These are phyloP conservation scores for Drosophila sp. DNA, from an alignment of 1,140 invertebrate genomes.

Conservation along the genomic window DNA sequence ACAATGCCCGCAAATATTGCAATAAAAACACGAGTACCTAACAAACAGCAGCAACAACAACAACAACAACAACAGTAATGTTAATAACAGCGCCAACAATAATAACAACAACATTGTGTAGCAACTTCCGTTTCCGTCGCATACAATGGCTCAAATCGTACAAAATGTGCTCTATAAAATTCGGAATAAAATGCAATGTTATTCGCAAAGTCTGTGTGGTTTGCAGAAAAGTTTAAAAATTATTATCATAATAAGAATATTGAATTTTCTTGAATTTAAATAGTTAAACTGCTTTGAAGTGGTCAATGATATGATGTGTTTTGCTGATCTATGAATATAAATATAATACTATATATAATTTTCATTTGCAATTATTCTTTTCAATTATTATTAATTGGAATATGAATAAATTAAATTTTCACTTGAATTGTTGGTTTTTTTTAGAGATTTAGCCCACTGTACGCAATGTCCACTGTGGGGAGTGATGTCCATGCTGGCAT, in stretches of 20 bases:
- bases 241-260: background rate
- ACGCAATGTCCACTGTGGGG: conserved; percentile 15
- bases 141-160: conserved; percentile 33
- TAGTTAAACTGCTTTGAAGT: too few relatives aligned
- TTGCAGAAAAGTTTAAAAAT: background rate
- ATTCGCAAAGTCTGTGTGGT: background rate
- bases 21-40: conserved; percentile 67
- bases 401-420: too few relatives aligned
- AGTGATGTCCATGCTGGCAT: conserved; percentile 48
- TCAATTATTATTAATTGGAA: too few relatives aligned
- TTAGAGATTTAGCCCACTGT: conserved; percentile 8
- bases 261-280: too few relatives aligned
- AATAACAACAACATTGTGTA: conserved; percentile 57
- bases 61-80: conserved; percentile 45
- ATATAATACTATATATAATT: too few relatives aligned
- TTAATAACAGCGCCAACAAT: conserved; percentile 37
- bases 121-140: conserved; percentile 64
- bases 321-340: too few relatives aligned
- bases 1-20: conserved; percentile 59
- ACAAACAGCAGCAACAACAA: conserved; percentile 49
- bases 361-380: too few relatives aligned
- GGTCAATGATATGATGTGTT: too few relatives aligned
- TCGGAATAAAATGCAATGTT: background rate
- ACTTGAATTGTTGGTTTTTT: too few relatives aligned
- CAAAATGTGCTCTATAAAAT: conserved; percentile 40